phyloP scores from a whole-genome alignment of 1,140 invertebrate species.

The Drosophila aff. region DNA sequence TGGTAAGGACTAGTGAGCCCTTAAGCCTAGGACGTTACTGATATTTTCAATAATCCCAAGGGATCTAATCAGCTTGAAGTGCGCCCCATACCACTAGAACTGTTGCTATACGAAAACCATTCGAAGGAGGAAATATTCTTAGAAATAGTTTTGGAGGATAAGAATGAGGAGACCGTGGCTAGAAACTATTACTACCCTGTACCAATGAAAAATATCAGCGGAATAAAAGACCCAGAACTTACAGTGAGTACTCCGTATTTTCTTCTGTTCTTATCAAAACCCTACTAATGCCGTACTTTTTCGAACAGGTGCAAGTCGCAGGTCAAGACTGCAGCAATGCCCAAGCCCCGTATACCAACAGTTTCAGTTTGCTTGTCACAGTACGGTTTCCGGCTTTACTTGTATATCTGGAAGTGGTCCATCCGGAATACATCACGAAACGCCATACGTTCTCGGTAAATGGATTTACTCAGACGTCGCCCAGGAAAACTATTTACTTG shows the following conservation, averaged over 20 bases:
- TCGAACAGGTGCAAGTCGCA: conserved; percentile 45
- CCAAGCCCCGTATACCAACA: conserved; percentile 71
- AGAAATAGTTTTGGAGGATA: conserved; percentile 52
- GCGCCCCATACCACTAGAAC: conserved; percentile 37
- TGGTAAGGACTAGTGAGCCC: conserved; percentile 40
- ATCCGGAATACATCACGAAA: conserved; percentile 44
- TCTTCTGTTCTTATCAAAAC: not conserved
- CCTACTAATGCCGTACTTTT: not conserved
- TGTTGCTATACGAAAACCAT: conserved; percentile 40
- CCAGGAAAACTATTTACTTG: conserved; percentile 64
- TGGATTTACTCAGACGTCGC: conserved; percentile 80
- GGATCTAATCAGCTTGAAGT: conserved; percentile 39
- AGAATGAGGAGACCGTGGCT: conserved; percentile 26
- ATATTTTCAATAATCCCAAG: conserved; percentile 12
- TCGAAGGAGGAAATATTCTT: conserved; percentile 55
- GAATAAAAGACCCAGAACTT: conserved; percentile 55
- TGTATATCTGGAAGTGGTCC: conserved; percentile 76
- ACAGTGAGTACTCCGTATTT: conserved; percentile 7
- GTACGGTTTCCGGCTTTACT: conserved; percentile 70
- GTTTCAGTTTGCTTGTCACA: conserved; percentile 67
- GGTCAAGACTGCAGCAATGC: conserved; percentile 40
- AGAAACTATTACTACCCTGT: conserved; percentile 65
- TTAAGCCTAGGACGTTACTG: not conserved
- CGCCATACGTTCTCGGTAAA: conserved; percentile 81
- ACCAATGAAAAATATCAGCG: conserved; percentile 59